phyloP scores from a whole-genome alignment of 2,797 vertebrate species.

The Bradypodion ventrale region DNA sequence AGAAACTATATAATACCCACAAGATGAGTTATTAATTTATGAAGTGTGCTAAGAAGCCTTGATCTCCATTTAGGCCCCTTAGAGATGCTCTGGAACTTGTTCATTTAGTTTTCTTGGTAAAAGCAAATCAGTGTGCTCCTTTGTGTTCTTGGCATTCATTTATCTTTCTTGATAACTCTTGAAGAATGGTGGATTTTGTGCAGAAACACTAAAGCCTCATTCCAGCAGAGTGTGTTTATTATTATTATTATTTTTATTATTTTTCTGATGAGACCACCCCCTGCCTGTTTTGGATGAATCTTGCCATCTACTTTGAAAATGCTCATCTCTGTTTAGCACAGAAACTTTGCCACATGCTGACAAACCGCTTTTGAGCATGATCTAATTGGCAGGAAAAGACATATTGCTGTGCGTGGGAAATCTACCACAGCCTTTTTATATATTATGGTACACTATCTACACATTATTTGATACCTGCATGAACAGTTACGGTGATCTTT shows the following conservation, averaged over 20 bases:
- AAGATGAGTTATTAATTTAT: too few relatives aligned
- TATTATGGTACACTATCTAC: constrained; percentile 19
- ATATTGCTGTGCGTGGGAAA: constrained; percentile 23
- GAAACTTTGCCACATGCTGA: constrained; percentile 28
- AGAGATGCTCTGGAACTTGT: too few relatives aligned
- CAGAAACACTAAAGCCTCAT: constrained; percentile 21
- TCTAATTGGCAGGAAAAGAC: constrained; percentile 51
- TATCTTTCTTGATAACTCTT: constrained; percentile 45
- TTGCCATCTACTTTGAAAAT: not conserved
- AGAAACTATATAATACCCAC: too few relatives aligned
- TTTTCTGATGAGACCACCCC: constrained; percentile 42
- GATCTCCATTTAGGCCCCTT: too few relatives aligned
- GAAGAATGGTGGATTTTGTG: constrained; percentile 25
- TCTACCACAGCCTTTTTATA: constrained; percentile 34
- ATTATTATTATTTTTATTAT: too few relatives aligned
- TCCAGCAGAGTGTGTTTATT: constrained; percentile 26
- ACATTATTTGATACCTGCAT: constrained; percentile 25
- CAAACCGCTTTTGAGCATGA: constrained; percentile 38
- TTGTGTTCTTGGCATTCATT: constrained; percentile 2
- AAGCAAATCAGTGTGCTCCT: not conserved
- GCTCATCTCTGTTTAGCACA: constrained; percentile 39
- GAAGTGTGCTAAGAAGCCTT: too few relatives aligned
- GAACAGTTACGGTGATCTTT: constrained; percentile 34
- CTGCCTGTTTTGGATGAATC: constrained; percentile 29
- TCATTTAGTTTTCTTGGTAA: too few relatives aligned